A percentile compares a stretch with the other conserved stretches of the same genome.
phyloP scores from a whole-genome alignment of 2,113 vertebrate genomes.

The Podarcis cretensis region DNA sequence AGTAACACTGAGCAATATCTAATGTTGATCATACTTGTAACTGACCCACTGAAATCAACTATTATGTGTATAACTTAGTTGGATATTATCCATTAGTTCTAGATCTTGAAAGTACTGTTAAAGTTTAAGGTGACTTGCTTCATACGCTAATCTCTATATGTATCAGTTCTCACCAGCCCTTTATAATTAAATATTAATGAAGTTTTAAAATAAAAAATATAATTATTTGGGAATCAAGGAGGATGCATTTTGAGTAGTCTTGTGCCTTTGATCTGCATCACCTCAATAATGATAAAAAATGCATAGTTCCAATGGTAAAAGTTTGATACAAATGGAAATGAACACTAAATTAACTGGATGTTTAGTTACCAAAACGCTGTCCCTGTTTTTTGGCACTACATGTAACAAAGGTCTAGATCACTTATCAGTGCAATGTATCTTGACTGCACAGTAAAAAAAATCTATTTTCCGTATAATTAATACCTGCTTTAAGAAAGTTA shows the following conservation, averaged over 20 bases:
- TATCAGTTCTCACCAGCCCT: background rate
- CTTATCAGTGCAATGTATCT: conserved; percentile 81
- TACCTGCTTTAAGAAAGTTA: conserved; percentile 43
- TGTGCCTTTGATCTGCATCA: conserved; percentile 52
- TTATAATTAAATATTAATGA: conserved; percentile 21
- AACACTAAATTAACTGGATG: conserved; percentile 47
- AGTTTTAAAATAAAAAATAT: conserved; percentile 19
- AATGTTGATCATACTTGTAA: too few species aligned
- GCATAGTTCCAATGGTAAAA: conserved; percentile 38
- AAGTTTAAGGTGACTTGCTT: background rate
- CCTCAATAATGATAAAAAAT: conserved; percentile 42
- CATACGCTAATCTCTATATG: background rate
- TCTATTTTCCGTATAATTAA: conserved; percentile 71
- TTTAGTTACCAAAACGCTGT: conserved; percentile 34
- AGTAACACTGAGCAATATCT: background rate
- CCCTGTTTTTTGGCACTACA: conserved; percentile 36
- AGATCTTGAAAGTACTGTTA: conserved; percentile 11
- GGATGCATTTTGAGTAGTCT: conserved; percentile 45
- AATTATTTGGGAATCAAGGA: conserved; percentile 30
- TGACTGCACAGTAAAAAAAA: conserved; percentile 81
- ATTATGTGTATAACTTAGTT: background rate
- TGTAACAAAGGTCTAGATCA: conserved; percentile 70
- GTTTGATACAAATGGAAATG: conserved; percentile 41
- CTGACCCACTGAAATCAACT: too few species aligned
- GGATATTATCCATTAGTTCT: background rate